Percentiles rank a stretch among this genome's conserved stretches.
These are phyloP conservation scores for Lontra canadensis DNA, from an alignment of 2,113 vertebrate genomes.

Conservation along the genomic window DNA sequence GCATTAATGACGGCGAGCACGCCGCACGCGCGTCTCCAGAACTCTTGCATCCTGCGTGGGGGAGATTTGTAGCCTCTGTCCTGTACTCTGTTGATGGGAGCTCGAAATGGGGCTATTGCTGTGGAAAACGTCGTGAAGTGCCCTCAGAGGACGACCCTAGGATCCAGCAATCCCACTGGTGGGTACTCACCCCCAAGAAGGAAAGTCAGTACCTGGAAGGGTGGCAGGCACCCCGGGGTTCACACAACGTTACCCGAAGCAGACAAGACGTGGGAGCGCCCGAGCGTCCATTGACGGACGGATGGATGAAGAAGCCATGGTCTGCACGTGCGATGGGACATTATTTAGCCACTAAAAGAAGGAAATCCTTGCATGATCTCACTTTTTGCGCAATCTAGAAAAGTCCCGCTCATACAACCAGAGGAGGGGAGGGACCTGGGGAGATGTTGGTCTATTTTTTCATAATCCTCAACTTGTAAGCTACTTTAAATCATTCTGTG, in stretches of 20 bases:
- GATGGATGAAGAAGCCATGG: too few relatives aligned
- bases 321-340: accelerated
- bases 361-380: accelerated
- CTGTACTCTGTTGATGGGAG: accelerated
- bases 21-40: accelerated
- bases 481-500: not conserved
- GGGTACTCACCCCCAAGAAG: not conserved
- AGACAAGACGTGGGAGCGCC: not conserved
- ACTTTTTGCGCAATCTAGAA: not conserved
- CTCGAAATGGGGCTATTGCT: accelerated
- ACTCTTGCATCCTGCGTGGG: not conserved
- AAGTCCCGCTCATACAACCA: not conserved
- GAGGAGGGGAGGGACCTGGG: not conserved
- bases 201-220: not conserved
- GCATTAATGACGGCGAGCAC: not conserved
- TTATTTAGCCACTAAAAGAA: not conserved
- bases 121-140: not conserved
- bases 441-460: not conserved
- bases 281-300: accelerated
- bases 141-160: accelerated
- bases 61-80: not conserved
- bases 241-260: accelerated
- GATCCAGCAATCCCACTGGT: not conserved
- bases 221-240: accelerated
- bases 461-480: not conserved